Evolutionary conservation across 2,797 vertebrate species (phyloP).

Genomic region (Lepus oiostolus): DNA sequence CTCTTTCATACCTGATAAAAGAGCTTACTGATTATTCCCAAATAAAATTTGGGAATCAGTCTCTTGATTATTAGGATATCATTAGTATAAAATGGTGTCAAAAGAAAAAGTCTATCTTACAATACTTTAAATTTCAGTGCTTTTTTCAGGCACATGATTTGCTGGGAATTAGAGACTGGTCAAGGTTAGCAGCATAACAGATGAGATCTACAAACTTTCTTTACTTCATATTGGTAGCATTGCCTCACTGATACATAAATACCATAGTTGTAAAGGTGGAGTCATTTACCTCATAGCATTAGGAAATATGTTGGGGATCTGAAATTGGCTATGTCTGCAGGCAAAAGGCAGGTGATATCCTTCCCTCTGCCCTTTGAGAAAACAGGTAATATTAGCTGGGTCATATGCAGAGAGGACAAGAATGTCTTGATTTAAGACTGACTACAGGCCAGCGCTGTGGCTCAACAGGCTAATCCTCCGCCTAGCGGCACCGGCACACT

Average conservation of each 20-base stretch:
- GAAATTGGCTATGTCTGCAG: background rate
- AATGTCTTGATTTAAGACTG: background rate
- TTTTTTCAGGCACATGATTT: background rate
- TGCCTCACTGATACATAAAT: background rate
- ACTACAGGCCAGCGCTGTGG: background rate
- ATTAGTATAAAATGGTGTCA: conserved; percentile 11
- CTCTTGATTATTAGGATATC: background rate
- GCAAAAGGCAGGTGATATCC: background rate
- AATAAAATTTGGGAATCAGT: background rate
- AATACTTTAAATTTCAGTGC: conserved; percentile 21
- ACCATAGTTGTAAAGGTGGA: background rate
- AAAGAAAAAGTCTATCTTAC: conserved; percentile 36
- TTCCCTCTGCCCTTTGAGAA: background rate
- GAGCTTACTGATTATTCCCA: background rate
- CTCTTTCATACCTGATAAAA: background rate
- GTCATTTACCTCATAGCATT: background rate
- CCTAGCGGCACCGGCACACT: no score
- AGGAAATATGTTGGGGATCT: background rate
- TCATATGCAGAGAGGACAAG: background rate
- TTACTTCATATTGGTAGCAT: background rate
- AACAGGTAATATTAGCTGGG: background rate
- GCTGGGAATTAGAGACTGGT: background rate
- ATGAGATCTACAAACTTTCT: conserved; percentile 34
- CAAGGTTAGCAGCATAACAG: background rate
- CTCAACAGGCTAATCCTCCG: no score